Conservation (phyloP, 2,797 vertebrate species). For the Leuciscus waleckii region DNA sequence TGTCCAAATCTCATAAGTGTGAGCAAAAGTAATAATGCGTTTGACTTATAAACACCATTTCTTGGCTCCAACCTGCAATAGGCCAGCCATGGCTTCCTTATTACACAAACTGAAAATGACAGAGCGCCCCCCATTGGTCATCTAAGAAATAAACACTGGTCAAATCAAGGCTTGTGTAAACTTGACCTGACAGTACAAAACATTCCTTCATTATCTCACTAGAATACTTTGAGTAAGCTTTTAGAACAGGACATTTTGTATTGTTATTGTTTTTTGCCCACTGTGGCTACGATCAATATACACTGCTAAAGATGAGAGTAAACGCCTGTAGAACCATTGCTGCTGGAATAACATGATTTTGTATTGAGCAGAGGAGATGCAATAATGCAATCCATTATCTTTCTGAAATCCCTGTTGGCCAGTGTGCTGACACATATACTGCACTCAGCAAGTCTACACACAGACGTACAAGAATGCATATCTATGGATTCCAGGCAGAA, state of each 20-base stretch:
- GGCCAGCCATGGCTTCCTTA: neutral
- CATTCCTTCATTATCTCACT: neutral
- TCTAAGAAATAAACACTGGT: neutral
- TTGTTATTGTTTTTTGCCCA: neutral
- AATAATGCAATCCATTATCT: conserved; percentile 14
- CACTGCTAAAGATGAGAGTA: neutral
- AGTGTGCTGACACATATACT: conserved; percentile 31
- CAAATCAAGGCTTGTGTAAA: conserved; percentile 4
- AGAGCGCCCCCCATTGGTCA: conserved; percentile 9
- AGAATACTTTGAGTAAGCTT: neutral
- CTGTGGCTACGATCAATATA: neutral
- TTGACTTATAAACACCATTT: neutral
- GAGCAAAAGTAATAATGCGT: neutral
- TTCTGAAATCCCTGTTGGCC: conserved; percentile 20
- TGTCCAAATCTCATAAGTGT: neutral
- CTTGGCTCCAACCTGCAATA: neutral
- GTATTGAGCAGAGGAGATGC: neutral
- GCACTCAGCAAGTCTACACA: conserved; percentile 37
- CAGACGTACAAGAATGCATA: neutral
- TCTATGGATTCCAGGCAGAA: conserved; percentile 13
- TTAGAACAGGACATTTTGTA: neutral
- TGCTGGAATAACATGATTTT: neutral
- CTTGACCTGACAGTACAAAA: neutral
- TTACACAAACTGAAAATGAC: neutral
- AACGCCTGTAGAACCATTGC: neutral